Evolutionary conservation across 2,797 vertebrate species (phyloP).

Genomic region (Smutsia temminckii): DNA sequence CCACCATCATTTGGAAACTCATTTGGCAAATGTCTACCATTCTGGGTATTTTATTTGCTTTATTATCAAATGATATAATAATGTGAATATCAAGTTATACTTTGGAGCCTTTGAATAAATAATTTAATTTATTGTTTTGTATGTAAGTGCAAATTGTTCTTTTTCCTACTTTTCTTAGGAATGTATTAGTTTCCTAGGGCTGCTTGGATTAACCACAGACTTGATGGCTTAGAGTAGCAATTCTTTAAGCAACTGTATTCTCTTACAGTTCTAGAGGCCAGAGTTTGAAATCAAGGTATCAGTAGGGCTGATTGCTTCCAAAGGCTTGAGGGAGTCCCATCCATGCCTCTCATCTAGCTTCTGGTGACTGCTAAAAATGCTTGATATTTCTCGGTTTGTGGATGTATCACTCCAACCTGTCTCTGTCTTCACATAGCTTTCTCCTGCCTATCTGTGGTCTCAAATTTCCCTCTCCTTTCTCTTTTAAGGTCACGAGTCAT

Average conservation of each 20-base stretch:
- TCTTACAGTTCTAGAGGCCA: neutral
- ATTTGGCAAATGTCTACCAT: neutral
- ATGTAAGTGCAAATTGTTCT: neutral
- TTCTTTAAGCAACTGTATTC: neutral
- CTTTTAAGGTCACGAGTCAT: neutral
- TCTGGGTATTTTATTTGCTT: neutral
- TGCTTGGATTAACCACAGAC: neutral
- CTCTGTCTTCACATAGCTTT: neutral
- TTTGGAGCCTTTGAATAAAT: neutral
- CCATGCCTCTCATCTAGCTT: neutral
- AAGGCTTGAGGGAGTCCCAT: neutral
- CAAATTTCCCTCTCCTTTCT: neutral
- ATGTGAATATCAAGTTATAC: neutral
- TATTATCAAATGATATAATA: neutral
- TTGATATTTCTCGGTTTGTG: neutral
- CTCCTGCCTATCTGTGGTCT: neutral
- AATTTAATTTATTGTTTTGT: neutral
- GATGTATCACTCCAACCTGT: neutral
- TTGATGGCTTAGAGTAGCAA: neutral
- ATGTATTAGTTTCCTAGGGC: neutral
- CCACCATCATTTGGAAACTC: neutral
- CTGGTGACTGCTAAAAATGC: neutral
- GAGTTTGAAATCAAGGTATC: neutral
- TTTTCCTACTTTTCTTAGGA: neutral
- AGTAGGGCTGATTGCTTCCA: neutral